Base-by-base conservation (phyloP, 2,113 vertebrate species). In the Callipepla squamata region DNA sequence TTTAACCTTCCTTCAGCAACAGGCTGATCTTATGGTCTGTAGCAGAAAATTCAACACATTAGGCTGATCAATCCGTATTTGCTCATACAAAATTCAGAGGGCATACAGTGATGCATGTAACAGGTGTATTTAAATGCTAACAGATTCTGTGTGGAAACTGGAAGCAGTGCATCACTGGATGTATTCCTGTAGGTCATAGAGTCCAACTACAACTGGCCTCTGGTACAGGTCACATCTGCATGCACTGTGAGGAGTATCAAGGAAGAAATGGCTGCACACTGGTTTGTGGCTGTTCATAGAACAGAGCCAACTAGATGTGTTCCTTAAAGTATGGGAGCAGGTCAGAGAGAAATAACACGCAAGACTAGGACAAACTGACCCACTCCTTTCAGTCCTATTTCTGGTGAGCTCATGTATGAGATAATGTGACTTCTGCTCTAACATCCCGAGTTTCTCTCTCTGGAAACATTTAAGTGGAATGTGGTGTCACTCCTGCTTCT, bases 231-330 rank as follows among this genome's bases (percentile, higher is more conserved):
- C 40, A 18, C 3, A 4, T 3, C 50, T 10, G 7, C 36, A 13
- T 47, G 0, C 7, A 62, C 53, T 48, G 0, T 1, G 22, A 73
- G 75, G 19, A 40, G 23, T 47, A 1, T 13, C 3, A 42, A 44
- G 79, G 36, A 45, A 30, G 18, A 9, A 32, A 12, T 62, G 26
- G 16, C 20, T 53, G 26, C 57, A 48, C 11, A 0, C 45, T 63
- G 26, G 3, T 73, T 61, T 86, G 10, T n/a, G 80, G 28, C 45
- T 84, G 45, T 62, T 87, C 36, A 23, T 23, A 59, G 40, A 48
- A 17, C 9, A 61, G 73, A 87, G 40, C 80, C 15, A 26, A 58
- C 7, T 58, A 1, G 36, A 2, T 51, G 8, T 73, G 79, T 82
- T 76, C 47, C 28, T 48, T 47, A 57, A 66, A 23, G 15, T 81